Conservation (phyloP, 2,888 invertebrate genomes). For the Caenorhabditis zanzibari region DNA sequence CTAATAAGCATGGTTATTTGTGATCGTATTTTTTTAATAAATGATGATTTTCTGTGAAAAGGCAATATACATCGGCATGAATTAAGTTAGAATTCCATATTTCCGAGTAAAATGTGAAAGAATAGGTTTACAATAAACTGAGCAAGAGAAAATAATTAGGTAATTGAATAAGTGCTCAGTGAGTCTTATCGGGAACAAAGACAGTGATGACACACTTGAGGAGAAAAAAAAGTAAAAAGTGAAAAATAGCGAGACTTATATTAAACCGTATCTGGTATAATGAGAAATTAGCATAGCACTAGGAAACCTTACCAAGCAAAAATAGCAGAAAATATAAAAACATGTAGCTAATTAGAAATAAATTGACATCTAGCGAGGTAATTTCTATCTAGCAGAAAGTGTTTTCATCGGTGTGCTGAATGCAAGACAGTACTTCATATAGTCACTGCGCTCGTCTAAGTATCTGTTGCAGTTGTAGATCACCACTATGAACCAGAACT, state of each 20-base stretch:
- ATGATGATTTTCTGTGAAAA: background rate
- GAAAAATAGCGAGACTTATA: conserved; percentile 38
- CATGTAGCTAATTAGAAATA: conserved; percentile 9
- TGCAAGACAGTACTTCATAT: conserved; percentile 83
- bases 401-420: conserved; percentile 83
- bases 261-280: conserved; percentile 53
- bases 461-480: conserved; percentile 82
- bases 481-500: conserved; percentile 80
- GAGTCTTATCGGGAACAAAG: conserved; percentile 19
- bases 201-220: conserved; percentile 43
- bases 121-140: conserved; percentile 54
- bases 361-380: conserved; percentile 22
- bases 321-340: conserved; percentile 6
- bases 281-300: conserved; percentile 43
- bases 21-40: conserved; percentile 3
- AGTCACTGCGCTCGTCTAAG: conserved; percentile 79
- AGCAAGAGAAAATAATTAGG: conserved; percentile 48
- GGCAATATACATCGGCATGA: conserved; percentile 47
- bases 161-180: conserved; percentile 38
- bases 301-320: conserved; percentile 23
- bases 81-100: conserved; percentile 25
- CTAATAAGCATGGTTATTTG: conserved; percentile 41
- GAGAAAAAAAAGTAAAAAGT: background rate
- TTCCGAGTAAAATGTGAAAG: conserved; percentile 41
- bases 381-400: conserved; percentile 72